Conservation (phyloP, 2,797 vertebrate species). For the Hephaestus fuliginosus region DNA sequence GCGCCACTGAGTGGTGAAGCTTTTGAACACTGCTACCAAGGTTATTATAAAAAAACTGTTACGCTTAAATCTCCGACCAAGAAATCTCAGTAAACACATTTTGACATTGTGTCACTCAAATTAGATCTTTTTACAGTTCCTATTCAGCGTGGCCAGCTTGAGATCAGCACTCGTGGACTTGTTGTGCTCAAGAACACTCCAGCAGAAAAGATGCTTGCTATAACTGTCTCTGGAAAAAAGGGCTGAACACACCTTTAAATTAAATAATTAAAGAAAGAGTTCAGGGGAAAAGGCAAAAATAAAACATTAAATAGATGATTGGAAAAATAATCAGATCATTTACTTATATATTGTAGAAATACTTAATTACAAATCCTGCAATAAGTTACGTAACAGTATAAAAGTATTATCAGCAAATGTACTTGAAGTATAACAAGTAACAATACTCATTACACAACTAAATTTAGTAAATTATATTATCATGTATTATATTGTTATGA, state of each 20-base stretch:
- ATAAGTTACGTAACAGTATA: neutral
- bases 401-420: neutral
- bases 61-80: neutral
- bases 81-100: neutral
- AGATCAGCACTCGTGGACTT: neutral
- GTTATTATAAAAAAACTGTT: neutral
- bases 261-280: neutral
- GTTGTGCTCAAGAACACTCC: neutral
- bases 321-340: neutral
- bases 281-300: neutral
- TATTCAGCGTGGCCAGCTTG: neutral
- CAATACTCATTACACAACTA: neutral
- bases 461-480: neutral
- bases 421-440: neutral
- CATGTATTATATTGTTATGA: neutral
- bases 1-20: conserved; percentile 71
- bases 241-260: neutral
- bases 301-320: neutral
- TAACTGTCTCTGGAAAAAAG: neutral
- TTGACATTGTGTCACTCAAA: neutral
- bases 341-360: neutral
- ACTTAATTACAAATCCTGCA: neutral
- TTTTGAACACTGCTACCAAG: conserved; percentile 33
- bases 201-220: neutral
- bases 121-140: neutral